Evolutionary conservation across 2,888 invertebrate species (phyloP), one percentile per base, ranked within the genome.

Genomic region (Cloeon dipterum): DNA sequence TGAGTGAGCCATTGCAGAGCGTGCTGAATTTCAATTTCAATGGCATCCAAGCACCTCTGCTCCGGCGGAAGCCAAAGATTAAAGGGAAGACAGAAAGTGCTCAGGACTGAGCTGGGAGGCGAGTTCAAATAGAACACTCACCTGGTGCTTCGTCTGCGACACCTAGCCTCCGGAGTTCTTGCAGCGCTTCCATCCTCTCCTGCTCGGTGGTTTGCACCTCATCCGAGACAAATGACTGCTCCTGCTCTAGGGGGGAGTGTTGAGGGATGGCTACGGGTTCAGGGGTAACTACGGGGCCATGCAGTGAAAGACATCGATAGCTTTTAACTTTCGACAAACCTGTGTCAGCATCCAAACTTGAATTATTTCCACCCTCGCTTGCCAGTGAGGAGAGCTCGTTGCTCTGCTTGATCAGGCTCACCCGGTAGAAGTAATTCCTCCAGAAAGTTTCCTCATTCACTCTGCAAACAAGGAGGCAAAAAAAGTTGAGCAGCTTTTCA

Each of bases 371-470:
- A 14, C 50, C 50, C 42, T 51, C 50, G 37, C 52, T 56, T 35
- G 65, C 64, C 56, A 70, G 57, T 35, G 75, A 71, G 48, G 74
- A 73, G 14, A 79, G 63, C 59, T 93, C 89, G 57, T 79, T 85
- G 47, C 93, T 91, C 66, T 98, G 96, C 55, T 93, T 88, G 57
- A 99, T 86, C 50, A 98, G 74, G 49, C 89, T 91, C 48, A 99
- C 85, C 55, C 98, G 83, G 66, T 98, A 98, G 66, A 98, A 98
- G 59, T 99, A 98, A 68, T 98, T 99, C 55, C 91, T 74, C 98
- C 98, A 98, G 66, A 98, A 99, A 56, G 82, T 81, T 61, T 94
- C 93, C 67, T 98, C 98, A 51, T 78, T 81, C 58, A 89, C 83
- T 49, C 86, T 83, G 61, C 37, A 61, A 59, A 35, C 14, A 4